These are phyloP conservation scores for Carassius gibelio DNA, from an alignment of 2,113 vertebrate species.

Conservation along the genomic window DNA sequence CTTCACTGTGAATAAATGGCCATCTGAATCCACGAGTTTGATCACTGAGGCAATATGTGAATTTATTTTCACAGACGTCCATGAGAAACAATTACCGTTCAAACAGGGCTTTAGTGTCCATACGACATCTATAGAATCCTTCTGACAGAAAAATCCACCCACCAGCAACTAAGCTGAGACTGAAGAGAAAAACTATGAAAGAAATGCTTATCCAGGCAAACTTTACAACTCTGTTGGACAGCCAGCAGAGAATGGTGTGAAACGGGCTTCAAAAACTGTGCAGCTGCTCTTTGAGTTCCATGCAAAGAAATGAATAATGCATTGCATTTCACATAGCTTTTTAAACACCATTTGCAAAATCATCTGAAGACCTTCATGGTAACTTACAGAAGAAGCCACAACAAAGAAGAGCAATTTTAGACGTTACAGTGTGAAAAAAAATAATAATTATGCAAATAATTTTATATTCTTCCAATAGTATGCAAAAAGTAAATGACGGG, in stretches of 20 bases:
- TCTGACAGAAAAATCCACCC: not conserved
- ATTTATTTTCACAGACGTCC: too few relatives aligned
- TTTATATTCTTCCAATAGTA: not conserved
- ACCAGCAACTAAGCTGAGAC: not conserved
- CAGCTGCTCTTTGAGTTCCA: not conserved
- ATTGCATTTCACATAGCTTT: not conserved
- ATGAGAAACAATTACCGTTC: too few relatives aligned
- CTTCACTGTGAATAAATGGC: too few relatives aligned
- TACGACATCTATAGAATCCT: not conserved
- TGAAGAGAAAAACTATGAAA: not conserved
- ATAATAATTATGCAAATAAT: not conserved
- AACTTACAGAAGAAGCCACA: not conserved
- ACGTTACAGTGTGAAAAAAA: not conserved
- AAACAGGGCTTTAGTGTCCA: not conserved
- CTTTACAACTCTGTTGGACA: not conserved
- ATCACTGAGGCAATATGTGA: too few relatives aligned
- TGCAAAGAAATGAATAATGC: not conserved
- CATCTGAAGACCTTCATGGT: not conserved
- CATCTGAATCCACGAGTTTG: too few relatives aligned
- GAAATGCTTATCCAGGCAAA: not conserved
- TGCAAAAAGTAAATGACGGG: not conserved
- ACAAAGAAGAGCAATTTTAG: not conserved
- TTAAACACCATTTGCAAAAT: not conserved
- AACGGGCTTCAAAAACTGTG: not conserved
- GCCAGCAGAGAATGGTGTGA: constrained; percentile 2